Base-by-base conservation (phyloP, 2,113 vertebrate species). In the Callopanchax toddi region DNA sequence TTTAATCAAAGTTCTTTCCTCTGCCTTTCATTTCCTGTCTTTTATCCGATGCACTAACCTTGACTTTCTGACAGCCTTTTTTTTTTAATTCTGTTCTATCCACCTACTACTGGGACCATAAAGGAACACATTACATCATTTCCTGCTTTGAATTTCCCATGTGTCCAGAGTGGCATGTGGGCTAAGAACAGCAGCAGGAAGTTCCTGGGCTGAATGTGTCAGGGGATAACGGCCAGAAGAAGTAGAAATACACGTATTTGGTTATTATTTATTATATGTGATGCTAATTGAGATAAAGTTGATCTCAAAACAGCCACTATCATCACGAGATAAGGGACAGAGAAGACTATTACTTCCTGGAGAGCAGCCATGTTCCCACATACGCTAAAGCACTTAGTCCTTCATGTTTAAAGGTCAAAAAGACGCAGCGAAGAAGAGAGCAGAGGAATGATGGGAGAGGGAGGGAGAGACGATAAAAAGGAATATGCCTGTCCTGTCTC, bases 321-420 rank as follows among this genome's bases (percentile, higher is more conserved):
- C 45, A 15, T 15, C 21, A 48, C 5, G 5, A 36, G 42, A 70
- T 21, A 52, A 25, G 3, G 4, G 6, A 32, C 11, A 29, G 17
- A 40, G n/a, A 32, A 43, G 10, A 22, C 6, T 20, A 45, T 22
- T 10, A 60, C 55, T 68, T 40, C 73, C 66, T 90, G 90, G 89
- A 87, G 54, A 56, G 23, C 54, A 52, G 86, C 89, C 86, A 91
- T 78, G 76, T 91, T 91, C 89, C 87, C 87, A 92, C 87, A 91
- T 86, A 85, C 46, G 86, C 73, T 78, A 82, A 89, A 90, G 53
- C 69, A 81, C 85, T 91, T 85, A 83, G 78, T 69, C 67, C 64
- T 70, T 71, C 61, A 74, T 86, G 75, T 79, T 72, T 67, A 72
- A 81, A 75, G 73, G 77, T 84, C 69, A 74, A 51, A 72, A 64